phyloP scores from a whole-genome alignment of 2,113 vertebrate genomes.

The Caranx ignobilis region DNA sequence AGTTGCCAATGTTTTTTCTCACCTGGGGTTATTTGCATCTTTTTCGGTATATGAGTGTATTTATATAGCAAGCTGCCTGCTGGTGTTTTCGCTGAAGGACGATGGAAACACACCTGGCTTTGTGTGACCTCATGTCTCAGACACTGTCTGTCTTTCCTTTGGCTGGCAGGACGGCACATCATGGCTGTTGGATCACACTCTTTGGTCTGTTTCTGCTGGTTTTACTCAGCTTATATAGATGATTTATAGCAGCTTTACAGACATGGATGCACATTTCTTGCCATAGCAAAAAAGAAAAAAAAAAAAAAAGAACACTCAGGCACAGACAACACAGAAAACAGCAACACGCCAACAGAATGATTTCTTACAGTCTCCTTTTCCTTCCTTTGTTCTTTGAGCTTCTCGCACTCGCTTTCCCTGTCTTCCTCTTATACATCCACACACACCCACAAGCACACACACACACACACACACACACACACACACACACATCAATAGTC shows the following conservation, averaged over 20 bases:
- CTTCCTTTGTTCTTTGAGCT: conserved; percentile 56
- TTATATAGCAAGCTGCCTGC: conserved; percentile 21
- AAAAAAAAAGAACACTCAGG: conserved; percentile 26
- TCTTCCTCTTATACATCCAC: conserved; percentile 38
- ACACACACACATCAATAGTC: conserved; percentile 72
- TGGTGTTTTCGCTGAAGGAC: conserved; percentile 47
- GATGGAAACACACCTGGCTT: conserved; percentile 67
- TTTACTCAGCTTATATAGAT: conserved; percentile 36
- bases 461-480: conserved; percentile 58
- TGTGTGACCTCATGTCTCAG: conserved; percentile 65
- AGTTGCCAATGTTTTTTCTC: conserved; percentile 39
- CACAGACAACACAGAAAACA: conserved; percentile 12
- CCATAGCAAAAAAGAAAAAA: conserved; percentile 40
- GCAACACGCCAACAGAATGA: conserved; percentile 36
- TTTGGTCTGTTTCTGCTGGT: conserved; percentile 36
- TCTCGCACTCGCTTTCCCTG: conserved; percentile 1
- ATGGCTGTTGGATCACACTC: conserved; percentile 40
- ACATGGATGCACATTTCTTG: conserved; percentile 49
- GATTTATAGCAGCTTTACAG: conserved; percentile 47
- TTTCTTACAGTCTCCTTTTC: conserved; percentile 55
- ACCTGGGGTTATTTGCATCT: conserved; percentile 45
- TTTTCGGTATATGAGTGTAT: conserved; percentile 29
- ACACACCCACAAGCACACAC: conserved; percentile 25
- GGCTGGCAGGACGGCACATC: conserved; percentile 27
- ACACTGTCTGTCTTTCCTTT: conserved; percentile 50